Evolutionary conservation across 2,113 vertebrate species (phyloP), one percentile per base, ranked within the genome.

Genomic region (Sprattus sprattus): DNA sequence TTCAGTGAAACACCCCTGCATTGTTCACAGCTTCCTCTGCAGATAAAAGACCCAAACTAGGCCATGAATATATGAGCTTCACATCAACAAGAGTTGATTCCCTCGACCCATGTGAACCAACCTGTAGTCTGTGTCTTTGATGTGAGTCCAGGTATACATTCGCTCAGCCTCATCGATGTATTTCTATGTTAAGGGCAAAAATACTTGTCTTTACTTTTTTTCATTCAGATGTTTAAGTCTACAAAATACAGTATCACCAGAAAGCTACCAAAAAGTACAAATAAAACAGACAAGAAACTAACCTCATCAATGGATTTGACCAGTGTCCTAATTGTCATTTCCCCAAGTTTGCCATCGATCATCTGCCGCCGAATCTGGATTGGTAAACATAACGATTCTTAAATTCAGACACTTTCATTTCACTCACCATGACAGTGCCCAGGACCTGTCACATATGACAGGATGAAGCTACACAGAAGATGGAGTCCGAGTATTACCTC

Each of bases 61-160:
- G 57, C 39, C 20, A 67, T 2, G 18, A 45, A 20, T 25, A 11
- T 1, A 49, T 67, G 7, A 54, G 45, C 46, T 49, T 45, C 25
- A 81, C 44, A 46, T 13, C 46, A 57, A 47, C 15, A n/a, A 15
- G 9, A 47, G 20, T 45, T n/a, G 47, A 16, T 57, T 78, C 28
- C 71, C 0, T 32, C 3, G 71, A 39, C 28, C 13, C 28, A 16
- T 39, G 71, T 39, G 13, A 39, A 39, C 96, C 95, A 88, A 99
- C 98, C 98, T 99, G 95, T 99, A 99, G 93, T 99, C 98, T 89
- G 98, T 99, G 87, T 97, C 97, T 87, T 98, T 96, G 90, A 99
- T 96, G 45, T 98, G 97, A 22, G 96, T 97, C 97, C 98, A 99
- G 4, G 97, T 97, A 91, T 99, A 99, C 44, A 95, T 96, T 80